Evolutionary conservation across 2,113 vertebrate species (phyloP).

Genomic region (Etia nguti): DNA sequence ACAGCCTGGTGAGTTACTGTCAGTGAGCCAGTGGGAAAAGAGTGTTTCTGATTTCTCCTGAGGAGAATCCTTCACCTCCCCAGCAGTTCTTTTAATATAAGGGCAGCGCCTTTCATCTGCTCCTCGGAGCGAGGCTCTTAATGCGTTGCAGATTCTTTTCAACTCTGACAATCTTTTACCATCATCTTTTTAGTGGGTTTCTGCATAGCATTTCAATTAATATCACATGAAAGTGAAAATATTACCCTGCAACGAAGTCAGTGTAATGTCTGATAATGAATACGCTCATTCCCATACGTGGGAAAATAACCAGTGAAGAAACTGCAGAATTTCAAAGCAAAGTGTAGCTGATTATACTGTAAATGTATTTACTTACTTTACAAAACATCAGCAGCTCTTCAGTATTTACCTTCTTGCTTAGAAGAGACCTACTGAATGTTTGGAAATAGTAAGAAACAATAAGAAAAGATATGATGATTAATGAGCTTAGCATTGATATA

Average conservation of each 20-base stretch:
- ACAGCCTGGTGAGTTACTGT: slow-evolving; percentile 46
- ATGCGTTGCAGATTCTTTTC: slow-evolving; percentile 66
- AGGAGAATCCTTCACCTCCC: slow-evolving; percentile 48
- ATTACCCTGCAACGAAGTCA: background rate
- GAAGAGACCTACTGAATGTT: background rate
- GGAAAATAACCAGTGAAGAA: background rate
- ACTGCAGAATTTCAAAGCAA: background rate
- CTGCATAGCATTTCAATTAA: slow-evolving; percentile 46
- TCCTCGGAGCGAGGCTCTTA: slow-evolving; percentile 42
- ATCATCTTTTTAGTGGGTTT: slow-evolving; percentile 40
- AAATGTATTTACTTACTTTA: background rate
- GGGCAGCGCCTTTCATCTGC: slow-evolving; percentile 62
- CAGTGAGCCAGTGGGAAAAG: slow-evolving; percentile 47
- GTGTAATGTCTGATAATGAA: background rate
- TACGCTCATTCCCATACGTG: background rate
- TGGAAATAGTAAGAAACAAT: background rate
- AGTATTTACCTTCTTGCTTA: background rate
- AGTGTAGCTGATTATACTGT: background rate
- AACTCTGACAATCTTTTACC: slow-evolving; percentile 51
- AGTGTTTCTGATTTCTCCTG: slow-evolving; percentile 54
- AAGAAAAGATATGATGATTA: background rate
- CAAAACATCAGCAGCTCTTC: background rate
- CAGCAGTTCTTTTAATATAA: slow-evolving; percentile 32
- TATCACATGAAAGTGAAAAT: slow-evolving; percentile 30
- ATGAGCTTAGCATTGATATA: background rate